Conservation (phyloP, 2,113 vertebrate species). For the Macaca nemestrina region DNA sequence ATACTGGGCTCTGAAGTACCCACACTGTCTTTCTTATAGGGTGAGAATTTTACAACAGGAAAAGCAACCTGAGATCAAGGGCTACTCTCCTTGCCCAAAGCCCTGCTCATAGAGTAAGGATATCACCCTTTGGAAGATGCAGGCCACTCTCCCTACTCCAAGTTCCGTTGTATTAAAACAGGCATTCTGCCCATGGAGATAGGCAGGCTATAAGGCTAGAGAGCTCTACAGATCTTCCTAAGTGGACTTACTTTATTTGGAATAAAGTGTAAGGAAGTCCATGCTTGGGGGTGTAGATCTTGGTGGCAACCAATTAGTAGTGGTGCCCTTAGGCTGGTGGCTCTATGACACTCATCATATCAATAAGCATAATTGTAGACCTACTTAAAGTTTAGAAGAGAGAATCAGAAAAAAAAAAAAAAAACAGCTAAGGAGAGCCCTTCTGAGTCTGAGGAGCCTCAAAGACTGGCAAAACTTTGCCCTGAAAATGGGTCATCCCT, state of each 20-base stretch:
- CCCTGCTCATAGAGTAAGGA: background rate
- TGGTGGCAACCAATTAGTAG: background rate
- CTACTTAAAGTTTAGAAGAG: background rate
- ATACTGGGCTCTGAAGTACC: background rate
- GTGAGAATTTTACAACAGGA: background rate
- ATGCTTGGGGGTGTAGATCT: background rate
- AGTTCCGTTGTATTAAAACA: background rate
- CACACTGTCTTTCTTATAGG: background rate
- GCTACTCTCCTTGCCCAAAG: background rate
- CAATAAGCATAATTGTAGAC: background rate
- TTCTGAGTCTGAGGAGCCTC: background rate
- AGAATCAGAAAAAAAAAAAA: background rate
- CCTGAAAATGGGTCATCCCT: background rate
- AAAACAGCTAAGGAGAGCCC: background rate
- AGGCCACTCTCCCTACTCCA: background rate
- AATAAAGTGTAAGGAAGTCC: background rate
- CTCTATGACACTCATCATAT: background rate
- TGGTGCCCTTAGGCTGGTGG: background rate
- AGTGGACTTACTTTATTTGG: background rate
- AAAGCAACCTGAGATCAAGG: background rate
- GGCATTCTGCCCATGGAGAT: too few species aligned
- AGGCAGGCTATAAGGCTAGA: background rate
- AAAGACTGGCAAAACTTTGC: background rate
- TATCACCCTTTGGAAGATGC: background rate
- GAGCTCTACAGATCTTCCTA: background rate